Evolutionary conservation across 1,140 invertebrate species (phyloP).

Genomic region (Aphis gossypii): DNA sequence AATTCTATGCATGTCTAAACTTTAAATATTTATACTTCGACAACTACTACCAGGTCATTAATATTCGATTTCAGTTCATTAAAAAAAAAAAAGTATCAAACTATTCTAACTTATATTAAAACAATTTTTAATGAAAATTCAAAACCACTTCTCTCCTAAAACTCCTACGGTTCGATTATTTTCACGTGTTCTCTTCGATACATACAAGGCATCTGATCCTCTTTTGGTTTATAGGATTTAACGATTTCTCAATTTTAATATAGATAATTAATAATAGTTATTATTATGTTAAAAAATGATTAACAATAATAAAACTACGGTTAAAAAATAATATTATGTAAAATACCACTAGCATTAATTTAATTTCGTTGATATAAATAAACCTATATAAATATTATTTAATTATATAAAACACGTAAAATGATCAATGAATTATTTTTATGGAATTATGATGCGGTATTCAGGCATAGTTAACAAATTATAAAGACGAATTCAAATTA

Average conservation of each 20-base stretch:
- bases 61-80: constrained; percentile 8
- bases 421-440: neutral
- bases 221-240: neutral
- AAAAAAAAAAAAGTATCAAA: neutral
- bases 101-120: neutral
- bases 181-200: neutral
- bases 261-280: neutral
- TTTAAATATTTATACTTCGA: neutral
- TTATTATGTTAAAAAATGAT: too few relatives aligned
- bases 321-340: neutral
- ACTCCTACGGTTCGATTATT: neutral
- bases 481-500: neutral
- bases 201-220: too few relatives aligned
- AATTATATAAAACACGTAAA: neutral
- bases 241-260: neutral
- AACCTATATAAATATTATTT: too few relatives aligned
- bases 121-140: neutral
- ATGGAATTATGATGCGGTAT: neutral
- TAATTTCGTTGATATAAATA: neutral
- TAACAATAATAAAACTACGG: neutral
- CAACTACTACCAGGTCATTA: neutral
- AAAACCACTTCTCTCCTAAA: too few relatives aligned
- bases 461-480: neutral
- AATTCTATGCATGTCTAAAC: neutral
- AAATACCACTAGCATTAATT: neutral